phyloP scores from a whole-genome alignment of 2,113 vertebrate species.

The Mesembrinibis cayennensis region DNA sequence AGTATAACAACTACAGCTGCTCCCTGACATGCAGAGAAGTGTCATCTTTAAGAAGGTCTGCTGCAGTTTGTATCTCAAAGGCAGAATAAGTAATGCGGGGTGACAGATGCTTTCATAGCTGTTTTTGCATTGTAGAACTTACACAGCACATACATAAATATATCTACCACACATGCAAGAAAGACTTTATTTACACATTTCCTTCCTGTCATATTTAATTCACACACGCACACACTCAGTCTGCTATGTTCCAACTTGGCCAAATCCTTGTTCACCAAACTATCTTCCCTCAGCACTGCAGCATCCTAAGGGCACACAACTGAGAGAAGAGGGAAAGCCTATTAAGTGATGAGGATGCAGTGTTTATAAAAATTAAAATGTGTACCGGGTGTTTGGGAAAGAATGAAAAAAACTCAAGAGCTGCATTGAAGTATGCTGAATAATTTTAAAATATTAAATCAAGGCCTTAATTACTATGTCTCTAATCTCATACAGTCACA shows the following conservation, averaged over 20 bases:
- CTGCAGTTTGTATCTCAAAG: slow-evolving; percentile 15
- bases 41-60: slow-evolving; percentile 4
- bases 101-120: slow-evolving; percentile 58
- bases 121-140: slow-evolving; percentile 49
- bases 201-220: slow-evolving; percentile 61
- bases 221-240: not conserved
- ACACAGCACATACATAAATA: slow-evolving; percentile 49
- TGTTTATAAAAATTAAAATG: slow-evolving; percentile 66
- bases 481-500: slow-evolving; percentile 62
- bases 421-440: slow-evolving; percentile 60
- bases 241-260: slow-evolving; percentile 13
- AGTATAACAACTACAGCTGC: slow-evolving; percentile 1
- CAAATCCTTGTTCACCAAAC: slow-evolving; percentile 48
- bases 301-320: slow-evolving; percentile 43
- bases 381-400: slow-evolving; percentile 43
- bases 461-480: slow-evolving; percentile 59
- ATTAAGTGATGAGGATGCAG: slow-evolving; percentile 50
- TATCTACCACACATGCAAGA: slow-evolving; percentile 11
- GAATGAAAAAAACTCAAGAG: slow-evolving; percentile 60
- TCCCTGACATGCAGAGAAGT: slow-evolving; percentile 15
- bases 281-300: slow-evolving; percentile 50
- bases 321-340: slow-evolving; percentile 47
- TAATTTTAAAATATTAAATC: slow-evolving; percentile 72
- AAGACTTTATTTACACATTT: slow-evolving; percentile 60
- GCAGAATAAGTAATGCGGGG: slow-evolving; percentile 34